Conservation (phyloP, 2,113 vertebrate genomes). For the Spilogale gracilis region DNA sequence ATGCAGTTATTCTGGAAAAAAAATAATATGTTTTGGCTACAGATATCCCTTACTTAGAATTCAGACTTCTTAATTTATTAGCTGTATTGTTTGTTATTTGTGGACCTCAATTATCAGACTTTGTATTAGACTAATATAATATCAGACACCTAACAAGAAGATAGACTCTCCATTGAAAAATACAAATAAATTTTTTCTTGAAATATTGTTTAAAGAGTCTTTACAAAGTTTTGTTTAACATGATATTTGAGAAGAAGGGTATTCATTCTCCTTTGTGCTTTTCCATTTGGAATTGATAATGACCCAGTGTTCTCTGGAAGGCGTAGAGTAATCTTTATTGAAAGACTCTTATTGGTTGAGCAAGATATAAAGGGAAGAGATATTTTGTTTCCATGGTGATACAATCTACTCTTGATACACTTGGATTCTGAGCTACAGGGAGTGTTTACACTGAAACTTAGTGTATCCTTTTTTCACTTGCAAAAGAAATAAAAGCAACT, state of each 20-base stretch:
- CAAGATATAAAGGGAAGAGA: background rate
- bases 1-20: background rate
- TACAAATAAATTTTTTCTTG: background rate
- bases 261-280: background rate
- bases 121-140: background rate
- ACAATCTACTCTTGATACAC: background rate
- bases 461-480: background rate
- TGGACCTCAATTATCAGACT: background rate
- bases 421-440: background rate
- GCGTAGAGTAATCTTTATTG: background rate
- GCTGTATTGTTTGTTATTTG: background rate
- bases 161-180: background rate
- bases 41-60: background rate
- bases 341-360: background rate
- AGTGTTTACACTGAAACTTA: slow-evolving; percentile 3
- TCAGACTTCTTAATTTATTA: background rate
- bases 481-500: background rate
- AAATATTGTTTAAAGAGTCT: background rate
- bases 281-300: slow-evolving; percentile 2
- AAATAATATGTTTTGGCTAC: background rate
- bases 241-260: background rate
- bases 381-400: slow-evolving; percentile 13
- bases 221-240: background rate
- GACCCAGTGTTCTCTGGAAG: background rate
- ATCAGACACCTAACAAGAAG: background rate